Percentiles rank a stretch among this genome's conserved stretches.
Evolutionary conservation across 2,797 vertebrate species (phyloP).

Genomic region (Margarornis squamiger): DNA sequence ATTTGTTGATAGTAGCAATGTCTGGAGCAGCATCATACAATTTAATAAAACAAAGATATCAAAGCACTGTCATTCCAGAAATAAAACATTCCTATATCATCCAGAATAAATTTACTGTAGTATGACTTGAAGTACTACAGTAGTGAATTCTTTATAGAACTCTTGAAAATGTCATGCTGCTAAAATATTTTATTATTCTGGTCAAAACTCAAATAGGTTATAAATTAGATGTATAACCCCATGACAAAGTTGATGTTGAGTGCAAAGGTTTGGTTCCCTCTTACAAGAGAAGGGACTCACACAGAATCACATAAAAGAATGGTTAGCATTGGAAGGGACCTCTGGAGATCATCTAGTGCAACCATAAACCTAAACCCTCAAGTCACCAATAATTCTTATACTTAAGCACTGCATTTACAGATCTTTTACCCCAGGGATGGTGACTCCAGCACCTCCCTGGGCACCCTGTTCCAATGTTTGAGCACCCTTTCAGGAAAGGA

Average conservation of each 20-base stretch:
- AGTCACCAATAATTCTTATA: not conserved
- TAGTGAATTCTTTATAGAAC: not conserved
- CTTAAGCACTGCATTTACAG: fast-evolving
- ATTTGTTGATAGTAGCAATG: not conserved
- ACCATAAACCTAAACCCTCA: not conserved
- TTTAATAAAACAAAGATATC: not conserved
- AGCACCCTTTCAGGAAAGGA: not conserved
- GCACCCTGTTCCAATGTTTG: not conserved
- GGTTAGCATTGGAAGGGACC: not conserved
- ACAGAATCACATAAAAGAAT: not conserved
- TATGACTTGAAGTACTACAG: not conserved
- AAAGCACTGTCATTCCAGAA: not conserved
- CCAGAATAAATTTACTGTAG: not conserved
- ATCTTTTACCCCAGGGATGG: not conserved
- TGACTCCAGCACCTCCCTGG: not conserved
- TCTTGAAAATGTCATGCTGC: not conserved
- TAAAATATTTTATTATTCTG: not conserved
- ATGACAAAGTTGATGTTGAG: fast-evolving
- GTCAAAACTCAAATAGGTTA: not conserved
- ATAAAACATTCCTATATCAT: not conserved
- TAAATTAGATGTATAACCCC: not conserved
- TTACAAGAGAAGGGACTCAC: not conserved
- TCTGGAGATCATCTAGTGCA: not conserved
- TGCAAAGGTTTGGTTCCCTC: not conserved
- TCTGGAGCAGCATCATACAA: not conserved